Evolutionary conservation across 1,140 invertebrate genomes (phyloP), one percentile per base, ranked within the genome.

Genomic region (Gryllus bimaculatus): DNA sequence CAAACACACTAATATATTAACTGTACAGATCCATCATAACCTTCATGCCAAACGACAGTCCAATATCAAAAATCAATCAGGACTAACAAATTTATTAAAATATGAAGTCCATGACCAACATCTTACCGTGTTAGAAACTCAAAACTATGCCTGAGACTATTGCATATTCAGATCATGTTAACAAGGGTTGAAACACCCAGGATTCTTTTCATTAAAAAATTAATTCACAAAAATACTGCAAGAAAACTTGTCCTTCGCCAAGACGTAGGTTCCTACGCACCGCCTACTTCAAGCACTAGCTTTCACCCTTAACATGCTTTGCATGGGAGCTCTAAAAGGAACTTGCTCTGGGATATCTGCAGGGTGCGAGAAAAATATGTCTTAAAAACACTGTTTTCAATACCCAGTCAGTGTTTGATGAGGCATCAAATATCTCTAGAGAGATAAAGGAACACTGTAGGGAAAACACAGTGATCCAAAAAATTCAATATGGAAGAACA

Each of bases 211-310:
- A n/a, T 76, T 26, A 21, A 75, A 8, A 39, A 77, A 77, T 20
- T 48, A 77, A 77, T 20, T 54, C 76, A 77, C 76, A 77, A 77
- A 77, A 77, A 77, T 77, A 77, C 76, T 77, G 76, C 76, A 77
- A 77, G 47, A 77, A 39, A 77, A 77, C 47, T 48, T 77, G 76
- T 49, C 76, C 76, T 48, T 15, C 48, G 48, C 76, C 48, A 77
- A 77, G 47, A 48, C 48, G 48, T 77, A n/a, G 47, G 48, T 48
- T 77, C 54, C 76, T 77, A 77, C 18, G 47, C 47, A 48, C 76
- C 48, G n/a, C 76, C 48, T 77, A 77, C 48, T 77, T 49, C 47
- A 18, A 54, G 48, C 48, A 20, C 76, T 77, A 77, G 47, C 47
- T 48, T 47, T 77, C 47, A 77, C 48, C 76, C 48, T 48, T 48